phyloP scores from a whole-genome alignment of 2,113 vertebrate genomes.

The Antennarius striatus region DNA sequence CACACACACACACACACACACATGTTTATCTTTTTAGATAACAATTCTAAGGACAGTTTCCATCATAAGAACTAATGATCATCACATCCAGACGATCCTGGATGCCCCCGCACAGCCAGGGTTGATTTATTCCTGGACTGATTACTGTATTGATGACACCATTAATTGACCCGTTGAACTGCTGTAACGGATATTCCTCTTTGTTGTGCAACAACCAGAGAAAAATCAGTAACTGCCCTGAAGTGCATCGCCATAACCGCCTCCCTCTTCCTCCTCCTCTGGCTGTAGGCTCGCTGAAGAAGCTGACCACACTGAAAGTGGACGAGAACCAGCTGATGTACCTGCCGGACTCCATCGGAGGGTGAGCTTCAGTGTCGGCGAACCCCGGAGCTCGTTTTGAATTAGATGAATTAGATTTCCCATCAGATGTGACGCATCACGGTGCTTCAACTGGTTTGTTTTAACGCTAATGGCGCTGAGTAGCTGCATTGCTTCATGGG shows the following conservation, averaged over 20 bases:
- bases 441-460: slow-evolving; percentile 1
- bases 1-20: slow-evolving; percentile 11
- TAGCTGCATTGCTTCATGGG: neutral
- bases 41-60: too few species aligned
- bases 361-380: slow-evolving; percentile 78
- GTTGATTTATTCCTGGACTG: slow-evolving; percentile 11
- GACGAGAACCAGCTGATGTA: slow-evolving; percentile 98
- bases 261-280: neutral
- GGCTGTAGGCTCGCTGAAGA: slow-evolving; percentile 89
- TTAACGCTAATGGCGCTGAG: slow-evolving; percentile 8
- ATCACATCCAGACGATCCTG: slow-evolving; percentile 13
- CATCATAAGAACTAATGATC: neutral
- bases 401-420: slow-evolving; percentile 35
- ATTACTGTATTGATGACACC: slow-evolving; percentile 35
- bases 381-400: slow-evolving; percentile 14
- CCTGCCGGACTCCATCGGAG: slow-evolving; percentile 93
- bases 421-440: slow-evolving; percentile 4
- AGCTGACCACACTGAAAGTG: slow-evolving; percentile 92
- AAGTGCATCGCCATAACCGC: slow-evolving; percentile 12
- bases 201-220: slow-evolving; percentile 24
- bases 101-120: neutral
- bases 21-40: neutral
- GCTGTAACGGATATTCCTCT: slow-evolving; percentile 37
- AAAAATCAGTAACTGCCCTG: slow-evolving; percentile 41
- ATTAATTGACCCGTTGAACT: slow-evolving; percentile 43